A percentile compares a stretch with the other conserved stretches of the same genome.
These are phyloP conservation scores for Melanotaenia boesemani DNA, from an alignment of 2,797 vertebrate genomes.

Conservation along the genomic window DNA sequence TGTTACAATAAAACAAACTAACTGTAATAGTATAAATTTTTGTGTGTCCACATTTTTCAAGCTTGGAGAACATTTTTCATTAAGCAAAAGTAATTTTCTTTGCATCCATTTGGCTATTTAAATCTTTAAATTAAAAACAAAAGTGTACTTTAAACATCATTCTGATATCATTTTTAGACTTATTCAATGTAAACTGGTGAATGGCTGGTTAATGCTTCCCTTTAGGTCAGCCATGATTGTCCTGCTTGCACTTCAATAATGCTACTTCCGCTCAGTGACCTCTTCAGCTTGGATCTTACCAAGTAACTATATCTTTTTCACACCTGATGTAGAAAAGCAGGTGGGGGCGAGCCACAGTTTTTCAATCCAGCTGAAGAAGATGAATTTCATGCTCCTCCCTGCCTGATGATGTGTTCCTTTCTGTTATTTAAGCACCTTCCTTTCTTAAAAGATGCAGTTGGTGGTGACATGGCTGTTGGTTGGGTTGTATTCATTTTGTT, in stretches of 20 bases:
- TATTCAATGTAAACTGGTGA: neutral
- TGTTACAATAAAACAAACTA: too few relatives aligned
- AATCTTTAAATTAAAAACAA: neutral
- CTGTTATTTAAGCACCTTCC: conserved; percentile 74
- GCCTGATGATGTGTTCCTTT: conserved; percentile 42
- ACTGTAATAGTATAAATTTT: too few relatives aligned
- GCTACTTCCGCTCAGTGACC: conserved; percentile 14
- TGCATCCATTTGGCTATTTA: neutral
- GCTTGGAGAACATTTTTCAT: too few relatives aligned
- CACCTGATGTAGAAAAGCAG: conserved; percentile 45
- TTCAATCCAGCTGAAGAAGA: conserved; percentile 34
- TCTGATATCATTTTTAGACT: neutral
- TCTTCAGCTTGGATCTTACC: conserved; percentile 20
- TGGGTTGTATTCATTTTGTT: conserved; percentile 52
- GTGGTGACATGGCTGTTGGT: conserved; percentile 68
- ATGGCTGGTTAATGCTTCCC: neutral
- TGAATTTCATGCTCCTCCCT: conserved; percentile 49
- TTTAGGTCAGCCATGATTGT: neutral
- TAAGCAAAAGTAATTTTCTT: neutral
- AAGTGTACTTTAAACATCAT: neutral
- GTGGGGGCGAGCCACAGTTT: conserved; percentile 28
- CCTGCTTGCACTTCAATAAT: conserved; percentile 22
- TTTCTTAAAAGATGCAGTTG: conserved; percentile 23
- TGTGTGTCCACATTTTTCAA: too few relatives aligned
- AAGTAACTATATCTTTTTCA: conserved; percentile 60